Percentiles rank a stretch among this genome's conserved stretches.
Conservation (phyloP, 2,888 invertebrate genomes). For the Glyphotaelius pellucidus region DNA sequence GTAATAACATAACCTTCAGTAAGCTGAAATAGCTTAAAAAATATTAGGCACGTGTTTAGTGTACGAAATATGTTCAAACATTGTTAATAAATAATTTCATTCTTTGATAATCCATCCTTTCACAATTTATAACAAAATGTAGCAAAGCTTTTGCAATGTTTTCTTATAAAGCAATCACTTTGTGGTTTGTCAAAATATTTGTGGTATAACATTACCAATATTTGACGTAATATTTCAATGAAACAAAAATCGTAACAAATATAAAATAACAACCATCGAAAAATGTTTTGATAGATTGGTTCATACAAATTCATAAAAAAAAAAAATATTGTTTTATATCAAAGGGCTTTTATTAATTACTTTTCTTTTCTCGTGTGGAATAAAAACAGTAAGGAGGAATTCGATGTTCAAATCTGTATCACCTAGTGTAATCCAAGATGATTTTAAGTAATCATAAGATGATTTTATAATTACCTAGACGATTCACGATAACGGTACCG, state of each 20-base stretch:
- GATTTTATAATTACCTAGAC: too few species aligned
- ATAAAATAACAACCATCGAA: background rate
- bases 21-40: background rate
- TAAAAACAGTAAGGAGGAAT: too few species aligned
- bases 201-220: background rate
- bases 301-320: background rate
- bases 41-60: background rate
- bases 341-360: background rate
- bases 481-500: too few species aligned
- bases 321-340: background rate
- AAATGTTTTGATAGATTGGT: background rate
- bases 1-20: background rate
- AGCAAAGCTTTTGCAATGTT: background rate
- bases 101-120: background rate
- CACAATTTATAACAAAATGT: background rate
- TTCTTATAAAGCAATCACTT: background rate
- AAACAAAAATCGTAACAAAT: background rate
- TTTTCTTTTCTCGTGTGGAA: background rate
- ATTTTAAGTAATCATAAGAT: too few species aligned
- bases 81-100: too few species aligned
- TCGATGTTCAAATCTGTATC: too few species aligned
- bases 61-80: background rate
- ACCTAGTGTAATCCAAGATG: too few species aligned
- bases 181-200: background rate
- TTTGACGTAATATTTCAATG: background rate